Evolutionary conservation across 2,888 invertebrate genomes (phyloP).

Genomic region (Lepidochitona cinerea): DNA sequence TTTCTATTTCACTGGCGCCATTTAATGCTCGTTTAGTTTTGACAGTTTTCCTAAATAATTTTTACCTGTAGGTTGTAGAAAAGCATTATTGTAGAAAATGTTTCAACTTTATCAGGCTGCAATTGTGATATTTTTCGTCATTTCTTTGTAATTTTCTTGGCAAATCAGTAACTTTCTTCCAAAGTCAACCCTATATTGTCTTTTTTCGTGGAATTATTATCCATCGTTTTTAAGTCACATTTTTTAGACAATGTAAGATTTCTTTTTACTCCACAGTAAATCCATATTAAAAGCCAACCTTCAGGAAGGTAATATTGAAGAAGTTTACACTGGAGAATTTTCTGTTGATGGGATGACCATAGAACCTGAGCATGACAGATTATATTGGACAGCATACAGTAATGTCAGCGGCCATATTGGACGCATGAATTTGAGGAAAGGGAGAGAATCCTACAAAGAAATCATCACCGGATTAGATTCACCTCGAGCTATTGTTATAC

Average conservation of each 20-base stretch:
- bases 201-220: no score
- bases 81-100: no score
- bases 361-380: constrained; percentile 39
- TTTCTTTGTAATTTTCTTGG: no score
- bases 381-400: constrained; percentile 50
- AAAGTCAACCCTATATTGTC: no score
- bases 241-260: not conserved
- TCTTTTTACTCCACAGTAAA: constrained; percentile 35
- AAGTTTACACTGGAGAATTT: constrained; percentile 39
- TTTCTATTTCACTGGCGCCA: no score
- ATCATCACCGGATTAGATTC: constrained; percentile 41
- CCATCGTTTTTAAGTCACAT: no score
- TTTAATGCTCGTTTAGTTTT: no score
- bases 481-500: constrained; percentile 47
- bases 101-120: no score
- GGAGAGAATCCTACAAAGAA: constrained; percentile 37
- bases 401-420: constrained; percentile 44
- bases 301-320: constrained; percentile 35
- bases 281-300: constrained; percentile 45
- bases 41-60: no score
- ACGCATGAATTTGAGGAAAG: constrained; percentile 41
- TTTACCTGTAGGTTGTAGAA: no score
- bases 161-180: no score
- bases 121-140: no score
- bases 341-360: constrained; percentile 45